Conservation (phyloP, 1,140 invertebrate genomes). For the Drosophila chauvacae region DNA sequence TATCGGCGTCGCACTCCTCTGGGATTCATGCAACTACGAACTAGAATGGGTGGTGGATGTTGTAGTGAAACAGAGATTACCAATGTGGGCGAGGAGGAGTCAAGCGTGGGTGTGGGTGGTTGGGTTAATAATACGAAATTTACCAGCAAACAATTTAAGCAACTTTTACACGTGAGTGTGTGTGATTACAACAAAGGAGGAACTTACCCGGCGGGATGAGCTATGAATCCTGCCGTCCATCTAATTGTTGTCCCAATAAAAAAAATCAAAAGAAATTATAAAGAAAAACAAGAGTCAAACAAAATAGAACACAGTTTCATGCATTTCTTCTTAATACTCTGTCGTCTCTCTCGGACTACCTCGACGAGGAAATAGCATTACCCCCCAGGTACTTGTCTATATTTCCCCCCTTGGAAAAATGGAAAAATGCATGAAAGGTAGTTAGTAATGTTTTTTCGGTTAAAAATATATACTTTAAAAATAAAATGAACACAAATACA, state of each 20-base stretch:
- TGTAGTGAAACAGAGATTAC: constrained; percentile 16
- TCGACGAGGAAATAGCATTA: not conserved
- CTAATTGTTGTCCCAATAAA: constrained; percentile 84
- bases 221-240: constrained; percentile 85
- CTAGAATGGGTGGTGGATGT: constrained; percentile 14
- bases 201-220: constrained; percentile 85
- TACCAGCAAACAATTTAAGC: constrained; percentile 31
- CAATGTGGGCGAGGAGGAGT: not conserved
- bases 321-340: constrained; percentile 62
- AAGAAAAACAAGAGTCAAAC: constrained; percentile 72
- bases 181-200: constrained; percentile 77
- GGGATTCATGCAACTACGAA: constrained; percentile 32
- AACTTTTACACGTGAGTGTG: constrained; percentile 49
- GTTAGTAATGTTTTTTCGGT: not conserved
- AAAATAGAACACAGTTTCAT: constrained; percentile 80
- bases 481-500: not conserved
- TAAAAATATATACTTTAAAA: not conserved
- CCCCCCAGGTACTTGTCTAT: not conserved
- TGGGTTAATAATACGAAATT: constrained; percentile 9
- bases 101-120: constrained; percentile 9
- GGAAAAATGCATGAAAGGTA: constrained; percentile 4
- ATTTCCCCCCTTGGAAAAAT: not conserved
- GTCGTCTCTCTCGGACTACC: constrained; percentile 5
- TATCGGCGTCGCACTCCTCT: constrained; percentile 2
- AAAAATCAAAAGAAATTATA: constrained; percentile 85